Conservation (phyloP, 2,888 invertebrate genomes). For the Machimus atricapillus region DNA sequence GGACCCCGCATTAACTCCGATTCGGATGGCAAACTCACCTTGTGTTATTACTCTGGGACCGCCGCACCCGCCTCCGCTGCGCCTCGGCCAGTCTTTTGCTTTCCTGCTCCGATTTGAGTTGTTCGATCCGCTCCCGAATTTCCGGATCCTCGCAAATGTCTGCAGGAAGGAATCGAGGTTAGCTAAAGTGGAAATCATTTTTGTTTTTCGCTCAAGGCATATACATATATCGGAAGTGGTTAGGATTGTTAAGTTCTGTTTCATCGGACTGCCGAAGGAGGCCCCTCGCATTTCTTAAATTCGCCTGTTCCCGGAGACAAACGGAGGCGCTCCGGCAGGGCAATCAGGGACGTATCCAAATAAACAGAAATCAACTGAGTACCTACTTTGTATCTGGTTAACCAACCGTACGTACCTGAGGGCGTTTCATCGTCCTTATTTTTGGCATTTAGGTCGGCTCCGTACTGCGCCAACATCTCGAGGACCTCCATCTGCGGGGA, state of each 20-base stretch:
- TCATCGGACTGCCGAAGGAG: background rate
- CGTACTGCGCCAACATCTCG: constrained; percentile 93
- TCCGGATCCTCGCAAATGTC: constrained; percentile 97
- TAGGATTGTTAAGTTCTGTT: background rate
- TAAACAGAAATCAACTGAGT: background rate
- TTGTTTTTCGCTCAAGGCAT: background rate
- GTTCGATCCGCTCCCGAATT: constrained; percentile 86
- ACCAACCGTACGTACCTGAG: constrained; percentile 71
- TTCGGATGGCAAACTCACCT: constrained; percentile 52
- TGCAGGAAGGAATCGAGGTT: constrained; percentile 55
- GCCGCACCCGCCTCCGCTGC: constrained; percentile 70
- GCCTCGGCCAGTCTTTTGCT: constrained; percentile 69
- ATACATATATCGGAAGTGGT: background rate
- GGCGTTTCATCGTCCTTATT: constrained; percentile 98
- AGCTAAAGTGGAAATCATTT: background rate
- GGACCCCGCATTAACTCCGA: background rate
- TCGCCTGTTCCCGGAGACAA: background rate
- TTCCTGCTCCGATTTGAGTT: constrained; percentile 89
- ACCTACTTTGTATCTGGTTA: background rate
- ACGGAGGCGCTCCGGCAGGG: background rate
- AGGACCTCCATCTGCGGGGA: constrained; percentile 84
- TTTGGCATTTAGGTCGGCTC: constrained; percentile 95
- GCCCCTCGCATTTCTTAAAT: background rate
- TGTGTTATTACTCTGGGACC: constrained; percentile 76
- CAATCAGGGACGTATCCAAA: background rate